Conservation (phyloP, 2,797 vertebrate genomes). For the Numenius phaeopus region DNA sequence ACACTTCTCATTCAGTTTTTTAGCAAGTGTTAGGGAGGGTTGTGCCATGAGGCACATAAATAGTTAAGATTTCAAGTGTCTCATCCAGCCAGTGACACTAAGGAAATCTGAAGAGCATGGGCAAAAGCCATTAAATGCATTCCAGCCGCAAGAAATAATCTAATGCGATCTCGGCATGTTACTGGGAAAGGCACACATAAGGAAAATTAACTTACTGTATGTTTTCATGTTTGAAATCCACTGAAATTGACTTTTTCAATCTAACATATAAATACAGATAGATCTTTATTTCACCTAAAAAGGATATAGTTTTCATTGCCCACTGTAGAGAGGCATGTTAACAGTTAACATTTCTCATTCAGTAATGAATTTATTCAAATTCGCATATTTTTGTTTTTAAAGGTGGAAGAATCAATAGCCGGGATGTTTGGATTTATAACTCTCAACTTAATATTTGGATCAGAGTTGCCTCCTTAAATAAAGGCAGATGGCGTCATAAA, state of each 20-base stretch:
- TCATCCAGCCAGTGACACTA: neutral
- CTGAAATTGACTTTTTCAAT: neutral
- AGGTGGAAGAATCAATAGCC: conserved; percentile 98
- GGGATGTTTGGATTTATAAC: conserved; percentile 99
- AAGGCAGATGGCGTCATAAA: conserved; percentile 99
- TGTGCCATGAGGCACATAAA: accelerated
- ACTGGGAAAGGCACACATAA: neutral
- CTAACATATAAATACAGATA: neutral
- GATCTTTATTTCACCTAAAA: neutral
- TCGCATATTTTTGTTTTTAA: conserved; percentile 25
- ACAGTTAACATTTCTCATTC: neutral
- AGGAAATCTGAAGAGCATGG: neutral
- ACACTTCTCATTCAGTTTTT: neutral
- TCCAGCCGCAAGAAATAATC: neutral
- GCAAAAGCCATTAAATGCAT: neutral
- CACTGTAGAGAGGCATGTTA: neutral
- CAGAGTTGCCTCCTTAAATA: conserved; percentile 97
- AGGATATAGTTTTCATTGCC: neutral
- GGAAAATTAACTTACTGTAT: neutral
- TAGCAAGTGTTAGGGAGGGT: neutral
- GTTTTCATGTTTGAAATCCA: neutral
- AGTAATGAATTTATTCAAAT: neutral
- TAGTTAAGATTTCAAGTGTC: accelerated
- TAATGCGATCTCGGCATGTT: neutral
- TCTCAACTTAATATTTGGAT: conserved; percentile 99